Percentiles rank a stretch among this genome's conserved stretches.
Conservation (phyloP, 1,140 invertebrate species). For the Heliconius nattereri region DNA sequence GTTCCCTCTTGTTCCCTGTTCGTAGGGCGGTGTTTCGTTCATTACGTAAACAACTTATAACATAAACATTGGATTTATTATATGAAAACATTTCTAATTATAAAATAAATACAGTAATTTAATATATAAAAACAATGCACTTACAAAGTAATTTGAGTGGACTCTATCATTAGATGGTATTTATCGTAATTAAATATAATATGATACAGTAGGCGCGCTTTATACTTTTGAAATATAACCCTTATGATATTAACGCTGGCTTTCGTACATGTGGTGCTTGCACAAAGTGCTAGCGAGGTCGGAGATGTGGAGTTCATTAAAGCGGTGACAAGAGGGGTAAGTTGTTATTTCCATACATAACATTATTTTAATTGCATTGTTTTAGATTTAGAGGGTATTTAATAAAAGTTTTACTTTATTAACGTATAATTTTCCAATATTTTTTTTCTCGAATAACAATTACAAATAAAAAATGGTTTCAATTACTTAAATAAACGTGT, state of each 20-base stretch:
- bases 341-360: background rate
- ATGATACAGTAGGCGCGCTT: slow-evolving; percentile 21
- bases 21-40: slow-evolving; percentile 69
- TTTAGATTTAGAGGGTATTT: no score
- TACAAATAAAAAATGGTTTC: background rate
- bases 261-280: slow-evolving; percentile 56
- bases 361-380: background rate
- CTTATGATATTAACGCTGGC: slow-evolving; percentile 43
- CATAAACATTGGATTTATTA: slow-evolving; percentile 58
- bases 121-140: background rate
- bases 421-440: background rate
- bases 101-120: background rate
- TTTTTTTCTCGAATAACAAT: no score
- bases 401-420: no score
- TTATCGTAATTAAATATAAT: background rate
- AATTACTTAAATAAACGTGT: background rate
- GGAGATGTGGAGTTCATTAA: slow-evolving; percentile 68
- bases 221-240: slow-evolving; percentile 55
- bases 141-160: background rate
- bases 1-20: slow-evolving; percentile 64
- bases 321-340: slow-evolving; percentile 74
- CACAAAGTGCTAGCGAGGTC: slow-evolving; percentile 59
- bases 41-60: slow-evolving; percentile 72
- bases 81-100: background rate
- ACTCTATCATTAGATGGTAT: background rate